Base-by-base conservation (phyloP, 2,797 vertebrate genomes). In the Neostethus bicornis region DNA sequence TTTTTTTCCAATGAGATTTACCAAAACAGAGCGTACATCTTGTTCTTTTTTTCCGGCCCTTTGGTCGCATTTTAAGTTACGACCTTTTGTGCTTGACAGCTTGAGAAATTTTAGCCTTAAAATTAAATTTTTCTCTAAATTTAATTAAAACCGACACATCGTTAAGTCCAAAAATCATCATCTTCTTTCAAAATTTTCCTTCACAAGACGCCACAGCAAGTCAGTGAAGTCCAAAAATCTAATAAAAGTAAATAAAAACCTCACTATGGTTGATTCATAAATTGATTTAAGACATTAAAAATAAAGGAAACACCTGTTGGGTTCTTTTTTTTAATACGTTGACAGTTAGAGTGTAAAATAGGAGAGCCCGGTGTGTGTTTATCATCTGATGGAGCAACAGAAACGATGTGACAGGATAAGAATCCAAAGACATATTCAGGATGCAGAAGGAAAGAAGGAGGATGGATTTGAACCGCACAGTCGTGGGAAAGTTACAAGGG, bases 401-500 rank as follows among this genome's bases (percentile, higher is more conserved):
- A 47, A 32, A 24, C 1, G 1, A 14, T 11, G 14, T 7, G 16
- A 16, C 52, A 32, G 35, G 11, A 38, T 10, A 56, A 7, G 46
- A 47, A 34, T 28, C 21, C 16, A 38, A 53, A 14, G 11, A 31
- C 6, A 45, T 25, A 26, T 19, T 4, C 59, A 48, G n/a, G 20
- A 19, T 16, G 14, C 29, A 9, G 35, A 28, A 24, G 52, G 14
- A 57, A 42, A 31, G 17, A 16, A 13, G 4, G 11, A 11, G 20
- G 39, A 23, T 35, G 9, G 20, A 20, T 37, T 38, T 49, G 20
- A 32, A 46, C 23, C 3, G 14, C 26, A 21, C 12, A 34, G 55
- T 61, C 21, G 14, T 52, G 63, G 61, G 48, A 77, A 73, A 48
- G 28, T 35, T 39, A 47, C 19, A 17, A 47, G 14, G 23, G 21